Conservation (phyloP, 2,888 invertebrate genomes). For the Alcis repandata region DNA sequence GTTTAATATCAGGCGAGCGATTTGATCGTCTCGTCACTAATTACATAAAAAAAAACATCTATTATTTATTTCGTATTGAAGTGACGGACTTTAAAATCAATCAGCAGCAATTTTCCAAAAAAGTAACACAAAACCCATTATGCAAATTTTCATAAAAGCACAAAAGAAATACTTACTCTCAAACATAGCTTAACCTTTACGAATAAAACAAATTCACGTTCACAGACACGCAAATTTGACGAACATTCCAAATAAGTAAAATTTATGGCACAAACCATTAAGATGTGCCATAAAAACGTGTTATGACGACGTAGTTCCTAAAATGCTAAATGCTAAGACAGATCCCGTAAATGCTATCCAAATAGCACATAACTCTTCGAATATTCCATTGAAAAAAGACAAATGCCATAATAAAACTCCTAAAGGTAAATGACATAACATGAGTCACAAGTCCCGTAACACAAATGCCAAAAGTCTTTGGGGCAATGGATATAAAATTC, state of each 20-base stretch:
- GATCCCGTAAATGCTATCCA: constrained; percentile 14
- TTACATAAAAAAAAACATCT: too few relatives aligned
- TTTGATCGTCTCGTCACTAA: too few relatives aligned
- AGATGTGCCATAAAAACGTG: constrained; percentile 5
- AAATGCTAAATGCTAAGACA: constrained; percentile 11
- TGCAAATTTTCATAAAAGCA: constrained; percentile 6
- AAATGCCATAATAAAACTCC: constrained; percentile 31
- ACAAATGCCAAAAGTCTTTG: constrained; percentile 42
- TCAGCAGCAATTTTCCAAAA: not conserved
- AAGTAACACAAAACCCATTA: not conserved
- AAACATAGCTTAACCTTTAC: constrained; percentile 23
- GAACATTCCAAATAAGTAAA: constrained; percentile 25
- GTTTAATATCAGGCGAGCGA: too few relatives aligned
- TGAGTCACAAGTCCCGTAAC: constrained; percentile 53
- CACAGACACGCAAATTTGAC: constrained; percentile 27
- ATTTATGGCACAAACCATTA: constrained; percentile 19
- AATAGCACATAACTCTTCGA: constrained; percentile 2
- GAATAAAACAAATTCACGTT: constrained; percentile 24
- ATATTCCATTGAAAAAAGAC: constrained; percentile 23
- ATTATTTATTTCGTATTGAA: not conserved
- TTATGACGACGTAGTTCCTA: not conserved
- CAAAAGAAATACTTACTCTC: constrained; percentile 8
- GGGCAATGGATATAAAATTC: constrained; percentile 40
- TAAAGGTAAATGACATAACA: constrained; percentile 48
- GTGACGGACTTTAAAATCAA: not conserved